A percentile compares a stretch with the other conserved stretches of the same genome.
These are phyloP conservation scores for Synanthedon andrenaeformis DNA, from an alignment of 2,888 invertebrate genomes.

Conservation along the genomic window DNA sequence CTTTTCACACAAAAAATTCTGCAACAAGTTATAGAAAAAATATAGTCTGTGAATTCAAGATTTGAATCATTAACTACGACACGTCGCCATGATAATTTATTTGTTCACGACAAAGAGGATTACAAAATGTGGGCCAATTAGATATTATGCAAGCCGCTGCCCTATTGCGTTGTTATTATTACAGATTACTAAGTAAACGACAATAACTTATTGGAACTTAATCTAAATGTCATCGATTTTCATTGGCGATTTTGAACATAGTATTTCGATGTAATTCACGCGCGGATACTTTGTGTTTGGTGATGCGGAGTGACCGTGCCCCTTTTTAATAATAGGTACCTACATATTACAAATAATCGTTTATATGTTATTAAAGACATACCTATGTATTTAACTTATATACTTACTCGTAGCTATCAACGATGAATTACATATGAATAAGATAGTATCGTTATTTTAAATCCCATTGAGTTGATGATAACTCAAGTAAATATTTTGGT, in stretches of 20 bases:
- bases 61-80: slow-evolving; percentile 2
- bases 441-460: no score
- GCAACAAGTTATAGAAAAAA: no score
- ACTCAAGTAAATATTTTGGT: no score
- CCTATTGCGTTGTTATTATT: slow-evolving; percentile 4
- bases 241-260: neutral
- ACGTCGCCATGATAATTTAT: slow-evolving; percentile 1
- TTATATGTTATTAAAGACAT: no score
- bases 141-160: slow-evolving; percentile 3
- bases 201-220: slow-evolving; percentile 5
- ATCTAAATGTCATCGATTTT: slow-evolving; percentile 8
- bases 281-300: neutral
- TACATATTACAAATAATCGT: neutral
- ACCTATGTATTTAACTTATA: no score
- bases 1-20: no score
- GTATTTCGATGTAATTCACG: no score
- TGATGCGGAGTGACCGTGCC: neutral
- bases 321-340: neutral
- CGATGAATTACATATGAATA: no score
- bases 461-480: no score
- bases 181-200: neutral
- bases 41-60: no score
- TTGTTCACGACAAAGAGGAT: neutral
- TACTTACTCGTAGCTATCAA: no score
- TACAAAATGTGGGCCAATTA: slow-evolving; percentile 4